phyloP scores from a whole-genome alignment of 2,888 invertebrate species.

The Cheilosia impressa region DNA sequence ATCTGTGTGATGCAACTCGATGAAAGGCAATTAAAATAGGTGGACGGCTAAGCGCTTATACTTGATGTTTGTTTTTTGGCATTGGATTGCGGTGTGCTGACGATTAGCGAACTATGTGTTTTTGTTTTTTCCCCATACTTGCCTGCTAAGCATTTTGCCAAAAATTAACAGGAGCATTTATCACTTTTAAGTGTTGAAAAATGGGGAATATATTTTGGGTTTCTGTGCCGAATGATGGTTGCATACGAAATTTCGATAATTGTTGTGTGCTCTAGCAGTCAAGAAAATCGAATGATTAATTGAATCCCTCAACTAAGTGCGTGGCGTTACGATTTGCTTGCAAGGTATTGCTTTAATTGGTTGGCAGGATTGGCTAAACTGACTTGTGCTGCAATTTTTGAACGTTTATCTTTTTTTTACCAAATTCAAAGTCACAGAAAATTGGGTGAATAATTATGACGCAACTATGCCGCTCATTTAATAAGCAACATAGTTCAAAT shows the following conservation, averaged over 20 bases:
- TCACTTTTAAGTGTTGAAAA: slow-evolving; percentile 2
- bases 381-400: too few species aligned
- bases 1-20: slow-evolving; percentile 44
- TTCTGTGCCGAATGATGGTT: not conserved
- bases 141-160: slow-evolving; percentile 23
- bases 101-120: slow-evolving; percentile 7
- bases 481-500: too few species aligned
- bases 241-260: not conserved
- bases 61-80: slow-evolving; percentile 24
- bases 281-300: too few species aligned
- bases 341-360: too few species aligned
- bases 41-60: not conserved
- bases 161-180: slow-evolving; percentile 27
- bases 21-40: slow-evolving; percentile 64
- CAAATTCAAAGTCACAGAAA: too few species aligned
- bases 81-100: slow-evolving; percentile 48
- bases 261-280: too few species aligned
- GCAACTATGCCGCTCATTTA: too few species aligned
- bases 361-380: too few species aligned
- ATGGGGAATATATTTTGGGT: not conserved
- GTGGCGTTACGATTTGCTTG: too few species aligned
- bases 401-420: too few species aligned
- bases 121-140: slow-evolving; percentile 17
- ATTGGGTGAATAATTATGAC: too few species aligned
- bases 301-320: too few species aligned